phyloP scores from a whole-genome alignment of 2,797 vertebrate species.

The Gallinago nigripennis region DNA sequence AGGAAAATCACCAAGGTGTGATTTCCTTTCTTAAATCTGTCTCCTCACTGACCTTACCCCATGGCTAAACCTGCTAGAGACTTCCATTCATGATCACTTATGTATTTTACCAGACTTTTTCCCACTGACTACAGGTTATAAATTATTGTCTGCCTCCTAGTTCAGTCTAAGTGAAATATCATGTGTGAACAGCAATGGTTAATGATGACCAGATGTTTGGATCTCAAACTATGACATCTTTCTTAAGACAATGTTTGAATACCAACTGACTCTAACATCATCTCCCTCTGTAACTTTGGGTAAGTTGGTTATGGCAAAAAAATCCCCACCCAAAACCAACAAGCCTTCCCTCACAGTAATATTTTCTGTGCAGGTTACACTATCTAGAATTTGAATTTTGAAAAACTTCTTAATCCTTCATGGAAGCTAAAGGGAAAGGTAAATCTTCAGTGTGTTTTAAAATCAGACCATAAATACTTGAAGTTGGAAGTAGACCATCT shows the following conservation, averaged over 20 bases:
- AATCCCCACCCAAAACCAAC: background rate
- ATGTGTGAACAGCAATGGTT: background rate
- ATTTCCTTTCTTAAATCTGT: constrained; percentile 18
- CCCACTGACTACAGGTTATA: background rate
- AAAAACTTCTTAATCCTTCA: background rate
- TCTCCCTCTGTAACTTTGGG: background rate
- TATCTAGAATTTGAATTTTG: background rate
- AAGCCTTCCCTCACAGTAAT: background rate
- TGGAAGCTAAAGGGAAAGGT: background rate
- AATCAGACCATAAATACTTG: background rate
- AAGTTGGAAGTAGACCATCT: background rate
- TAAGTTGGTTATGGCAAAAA: background rate
- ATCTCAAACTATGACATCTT: background rate
- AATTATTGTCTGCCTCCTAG: background rate
- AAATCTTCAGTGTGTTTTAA: background rate
- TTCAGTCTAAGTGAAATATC: constrained; percentile 25
- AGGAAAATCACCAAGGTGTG: constrained; percentile 20
- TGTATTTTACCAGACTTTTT: constrained; percentile 4
- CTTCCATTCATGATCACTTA: background rate
- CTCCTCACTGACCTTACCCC: background rate
- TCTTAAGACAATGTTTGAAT: background rate
- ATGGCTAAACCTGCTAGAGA: background rate
- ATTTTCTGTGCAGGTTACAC: background rate
- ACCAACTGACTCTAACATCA: background rate
- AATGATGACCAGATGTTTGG: constrained; percentile 48